Base-by-base conservation (phyloP, 2,797 vertebrate genomes). In the Jordanella pulchra region DNA sequence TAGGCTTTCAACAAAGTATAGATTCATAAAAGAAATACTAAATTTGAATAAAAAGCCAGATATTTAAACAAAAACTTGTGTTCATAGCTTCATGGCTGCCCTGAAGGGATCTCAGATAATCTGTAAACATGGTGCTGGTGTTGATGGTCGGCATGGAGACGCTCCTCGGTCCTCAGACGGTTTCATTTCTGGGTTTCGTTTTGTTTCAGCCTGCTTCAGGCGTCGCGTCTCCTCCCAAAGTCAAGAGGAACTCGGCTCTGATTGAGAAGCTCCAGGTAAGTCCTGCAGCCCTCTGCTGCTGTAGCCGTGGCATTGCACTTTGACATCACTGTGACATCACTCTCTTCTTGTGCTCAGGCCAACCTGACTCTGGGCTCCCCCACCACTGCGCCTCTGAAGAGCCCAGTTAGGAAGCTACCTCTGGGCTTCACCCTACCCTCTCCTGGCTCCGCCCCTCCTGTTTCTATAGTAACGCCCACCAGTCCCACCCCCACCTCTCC, bases 181-280 rank as follows among this genome's bases (percentile, higher is more conserved):
- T 58, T 65, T 47, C 28, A 30, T 30, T 28, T 65, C 0, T 11
- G 71, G 56, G 56, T 76, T 71, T 77, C 45, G 68, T 50, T 69
- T 27, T 77, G 51, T 80, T 23, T 77, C 53, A 82, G 85, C 82
- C 86, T 83, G 53, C 80, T 71, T 13, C 72, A 69, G 88, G 74
- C 35, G 77, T 65, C 14, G 73, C 72, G 2, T 86, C 84, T 23
- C 85, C 86, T 42, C 7, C 63, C 35, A 91, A 90, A 84, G 76
- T 77, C 45, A 93, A 92, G 69, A 91, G 92, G 73, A 94, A 94
- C 89, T 94, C 94, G 1, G 93, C 90, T 45, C 90, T 94, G 30
- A 93, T 95, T 12, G 94, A 95, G 84, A 94, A 94, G 80, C 90
- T 95, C 23, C 93, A 95, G 93, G 94, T 94, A 75, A 86, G 90